Evolutionary conservation across 1,140 invertebrate genomes (phyloP), one percentile per base, ranked within the genome.

Genomic region (Brachystomella parvula): DNA sequence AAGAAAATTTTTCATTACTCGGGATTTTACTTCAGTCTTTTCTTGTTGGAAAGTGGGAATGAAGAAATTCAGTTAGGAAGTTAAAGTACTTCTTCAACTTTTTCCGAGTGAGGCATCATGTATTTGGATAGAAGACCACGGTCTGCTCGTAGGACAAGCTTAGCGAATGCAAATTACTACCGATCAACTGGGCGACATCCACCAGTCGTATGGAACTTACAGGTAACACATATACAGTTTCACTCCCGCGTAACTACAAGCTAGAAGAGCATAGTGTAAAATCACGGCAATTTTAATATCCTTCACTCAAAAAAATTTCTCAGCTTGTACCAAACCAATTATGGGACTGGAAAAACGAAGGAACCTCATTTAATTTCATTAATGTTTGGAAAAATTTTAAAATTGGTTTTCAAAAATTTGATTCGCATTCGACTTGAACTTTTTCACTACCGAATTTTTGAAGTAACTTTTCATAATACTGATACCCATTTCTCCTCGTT

Each of bases 121-220:
- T 61, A 31, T 29, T 60, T 69, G 68, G 63, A 61, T 33, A 61
- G 65, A 57, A 9, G 49, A 26, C 9, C 49, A 26, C 57, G 56
- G 24, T 49, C 57, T 56, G 59, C 60, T 53, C 61, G 69, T 39
- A 47, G 57, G 60, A 64, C 65, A 56, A 31, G 64, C 33, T 32
- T 64, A 17, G 30, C 63, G 3, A 63, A 63, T 49, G 66, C 49
- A 21, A 63, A 64, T 19, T 60, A 65, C 39, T 64, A 64, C 28
- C 64, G 66, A 15, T 63, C 63, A 17, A 47, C 62, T 47, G 63
- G 62, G 32, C 53, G 66, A n/a, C 67, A 68, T 31, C 70, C 70
- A 47, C 70, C 70, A 57, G 70, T 68, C 21, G 68, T 71, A 66
- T 71, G 63, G 64, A 71, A 71, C 47, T 66, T 71, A 15, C 70